Base-by-base conservation (phyloP, 2,888 invertebrate genomes). In the Agriotes lineatus region DNA sequence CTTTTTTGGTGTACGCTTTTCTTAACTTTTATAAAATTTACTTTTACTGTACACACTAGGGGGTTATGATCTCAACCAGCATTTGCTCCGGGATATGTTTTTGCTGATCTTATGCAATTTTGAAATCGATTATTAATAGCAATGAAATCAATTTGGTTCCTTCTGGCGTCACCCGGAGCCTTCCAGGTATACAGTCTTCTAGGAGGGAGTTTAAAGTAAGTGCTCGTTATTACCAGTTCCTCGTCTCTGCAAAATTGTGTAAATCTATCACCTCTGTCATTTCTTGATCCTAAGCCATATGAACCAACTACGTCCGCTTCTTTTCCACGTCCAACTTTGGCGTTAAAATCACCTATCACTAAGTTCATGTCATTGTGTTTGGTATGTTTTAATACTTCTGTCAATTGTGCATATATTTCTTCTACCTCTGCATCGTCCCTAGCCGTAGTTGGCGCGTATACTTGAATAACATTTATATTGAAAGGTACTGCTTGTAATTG, bases 191-290 rank as follows among this genome's bases (percentile, higher is more conserved):
- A 56, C 12, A 56, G 16, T 35, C 56, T 33, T 35, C 19, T 33
- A n/a, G 56, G 35, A 10, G 56, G 56, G 14, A 35, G 37, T 35
- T 56, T 37, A 12, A 56, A 56, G 7, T 12, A 19, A n/a, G 42
- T 58, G 25, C 22, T 14, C 18, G 9, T 30, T 6, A 56, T 18
- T 20, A 10, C 22, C 1, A 19, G 25, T 2, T 60, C 14, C 16
- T 60, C 20, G 10, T 56, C 56, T 56, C 12, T 10, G 56, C 56
- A 56, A 37, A 39, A 58, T 20, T 58, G 58, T 19, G 42, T 16
- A 1, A 58, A 12, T n/a, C 22, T 19, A 14, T 58, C 39, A 12
- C 52, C 58, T 20, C 58, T 39, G 9, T 58, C 42, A 58, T 42
- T 56, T 35, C 56, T 33, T 35, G 16, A 10, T 35, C 56, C 33